Base-by-base conservation (phyloP, 2,888 invertebrate genomes). In the Chrysina gloriosa region DNA sequence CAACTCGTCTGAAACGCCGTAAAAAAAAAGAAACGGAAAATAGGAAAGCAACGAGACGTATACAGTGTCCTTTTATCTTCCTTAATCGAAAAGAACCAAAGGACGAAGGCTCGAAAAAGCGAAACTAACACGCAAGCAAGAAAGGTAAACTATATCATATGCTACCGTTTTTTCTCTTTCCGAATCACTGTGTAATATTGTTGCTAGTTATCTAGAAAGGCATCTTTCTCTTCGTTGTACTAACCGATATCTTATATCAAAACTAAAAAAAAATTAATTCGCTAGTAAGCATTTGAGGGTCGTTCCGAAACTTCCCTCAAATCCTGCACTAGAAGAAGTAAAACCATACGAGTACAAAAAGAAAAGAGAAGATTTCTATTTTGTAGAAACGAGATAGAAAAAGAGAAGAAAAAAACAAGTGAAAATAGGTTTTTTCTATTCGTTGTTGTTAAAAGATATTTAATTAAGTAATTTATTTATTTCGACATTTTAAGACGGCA, bases 401-500 rank as follows among this genome's bases (percentile, higher is more conserved):
- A 7, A 47, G 11, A 29, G 23, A 47, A 34, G 16, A 21, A 31
- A 54, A 31, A 31, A 54, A 29, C 2, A 11, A 52, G 16, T 14
- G 19, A 14, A 45, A 5, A 21, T 31, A n/a, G 25, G n/a, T 9
- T 23, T 48, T 54, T 56, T 16, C 14, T 42, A 16, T 61, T 42
- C 29, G 36, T 61, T 61, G 58, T 42, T 61, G 42, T 61, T 58
- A 7, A 52, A 9, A 31, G 39, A 70, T 74, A 71, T 68, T 66
- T 69, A 67, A 66, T 71, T 72, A 70, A 70, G 69, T 70, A 73
- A 68, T 79, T 79, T 73, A 67, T 72, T 61, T 61, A 61, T 61
- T 78, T 78, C 71, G 76, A 74, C 79, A 77, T 81, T 79, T 80
- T 61, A 61, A 27, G 73, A 76, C 74, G 77, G 74, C 77, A 76